phyloP scores from a whole-genome alignment of 2,797 vertebrate genomes.

The Paguma larvata region DNA sequence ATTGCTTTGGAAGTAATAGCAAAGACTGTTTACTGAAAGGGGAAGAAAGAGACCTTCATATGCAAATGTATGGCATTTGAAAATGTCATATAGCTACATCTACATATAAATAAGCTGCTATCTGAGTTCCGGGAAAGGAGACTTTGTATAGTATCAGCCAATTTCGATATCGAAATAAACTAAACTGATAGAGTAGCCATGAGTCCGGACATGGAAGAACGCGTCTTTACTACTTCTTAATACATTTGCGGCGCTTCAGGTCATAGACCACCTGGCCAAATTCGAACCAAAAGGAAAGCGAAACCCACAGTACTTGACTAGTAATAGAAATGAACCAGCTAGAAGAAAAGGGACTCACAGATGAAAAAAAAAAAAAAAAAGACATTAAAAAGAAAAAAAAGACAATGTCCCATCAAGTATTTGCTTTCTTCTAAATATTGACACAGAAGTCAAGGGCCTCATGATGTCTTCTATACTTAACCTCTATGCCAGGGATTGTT shows the following conservation, averaged over 20 bases:
- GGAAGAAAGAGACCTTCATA: constrained; percentile 87
- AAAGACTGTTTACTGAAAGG: constrained; percentile 87
- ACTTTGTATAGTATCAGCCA: constrained; percentile 75
- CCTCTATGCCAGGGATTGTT: neutral
- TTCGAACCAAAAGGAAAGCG: constrained; percentile 41
- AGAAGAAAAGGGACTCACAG: constrained; percentile 5
- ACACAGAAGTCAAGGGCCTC: neutral
- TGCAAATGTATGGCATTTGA: constrained; percentile 92
- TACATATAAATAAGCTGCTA: constrained; percentile 90
- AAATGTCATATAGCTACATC: constrained; percentile 91
- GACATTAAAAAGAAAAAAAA: neutral
- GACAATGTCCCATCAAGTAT: neutral
- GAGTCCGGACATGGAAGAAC: constrained; percentile 40
- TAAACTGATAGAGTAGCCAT: constrained; percentile 75
- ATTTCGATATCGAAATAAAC: constrained; percentile 85
- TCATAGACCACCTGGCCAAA: constrained; percentile 46
- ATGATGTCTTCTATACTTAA: neutral
- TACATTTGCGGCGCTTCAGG: neutral
- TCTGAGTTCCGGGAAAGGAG: constrained; percentile 80
- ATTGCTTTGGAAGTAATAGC: constrained; percentile 82
- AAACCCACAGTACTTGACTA: neutral
- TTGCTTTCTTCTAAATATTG: constrained; percentile 41
- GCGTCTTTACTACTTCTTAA: constrained; percentile 76
- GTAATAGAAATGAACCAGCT: neutral
- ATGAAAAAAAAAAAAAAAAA: neutral